These are phyloP conservation scores for Fregetta grallaria DNA, from an alignment of 2,113 vertebrate genomes.

Conservation along the genomic window DNA sequence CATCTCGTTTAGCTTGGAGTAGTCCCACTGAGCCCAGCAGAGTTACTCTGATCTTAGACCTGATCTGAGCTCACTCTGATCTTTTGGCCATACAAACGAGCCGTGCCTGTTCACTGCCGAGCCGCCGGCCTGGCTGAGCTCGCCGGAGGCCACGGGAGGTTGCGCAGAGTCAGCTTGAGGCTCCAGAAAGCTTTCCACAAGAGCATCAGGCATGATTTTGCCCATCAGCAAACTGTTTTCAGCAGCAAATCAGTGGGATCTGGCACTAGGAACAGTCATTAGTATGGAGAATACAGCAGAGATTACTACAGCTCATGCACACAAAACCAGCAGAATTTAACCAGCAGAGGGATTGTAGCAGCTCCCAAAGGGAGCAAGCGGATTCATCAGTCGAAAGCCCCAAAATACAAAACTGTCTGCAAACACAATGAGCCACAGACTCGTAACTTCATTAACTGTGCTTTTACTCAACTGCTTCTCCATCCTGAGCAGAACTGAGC, in stretches of 20 bases:
- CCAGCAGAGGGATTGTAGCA: conserved; percentile 10
- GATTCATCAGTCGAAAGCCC: conserved; percentile 23
- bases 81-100: background rate
- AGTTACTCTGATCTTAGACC: background rate
- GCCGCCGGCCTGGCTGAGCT: background rate
- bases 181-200: background rate
- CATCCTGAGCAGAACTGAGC: background rate
- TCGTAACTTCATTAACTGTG: background rate
- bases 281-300: background rate
- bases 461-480: conserved; percentile 15
- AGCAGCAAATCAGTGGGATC: background rate
- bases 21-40: background rate
- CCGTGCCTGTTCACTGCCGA: background rate
- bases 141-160: background rate
- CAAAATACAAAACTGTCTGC: background rate
- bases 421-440: background rate
- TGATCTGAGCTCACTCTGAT: background rate
- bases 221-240: background rate
- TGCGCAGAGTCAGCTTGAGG: background rate
- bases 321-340: conserved; percentile 25
- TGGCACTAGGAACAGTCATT: conserved; percentile 2
- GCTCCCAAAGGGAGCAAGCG: background rate
- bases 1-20: background rate
- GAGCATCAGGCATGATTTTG: background rate
- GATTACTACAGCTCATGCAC: conserved; percentile 31